Evolutionary conservation across 2,888 invertebrate genomes (phyloP), one percentile per base, ranked within the genome.

Genomic region (Baronia brevicornis): DNA sequence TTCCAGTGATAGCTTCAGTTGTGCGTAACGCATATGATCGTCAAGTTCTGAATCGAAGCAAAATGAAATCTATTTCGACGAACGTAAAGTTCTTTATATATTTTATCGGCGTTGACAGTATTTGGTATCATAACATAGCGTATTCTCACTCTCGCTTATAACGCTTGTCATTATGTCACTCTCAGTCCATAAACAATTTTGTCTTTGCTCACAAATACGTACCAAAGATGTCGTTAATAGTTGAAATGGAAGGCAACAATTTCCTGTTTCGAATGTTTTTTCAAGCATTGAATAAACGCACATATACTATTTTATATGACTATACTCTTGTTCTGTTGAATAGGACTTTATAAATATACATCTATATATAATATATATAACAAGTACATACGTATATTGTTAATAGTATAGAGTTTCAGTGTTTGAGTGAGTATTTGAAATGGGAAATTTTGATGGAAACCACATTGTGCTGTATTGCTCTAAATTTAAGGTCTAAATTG

Each of bases 191-290:
- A 53, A 54, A 55, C 59, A 59, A 57, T 52, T n/a, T n/a, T 54
- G 55, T 70, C 69, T 61, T 79, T 79, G 80, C 80, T 84, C 82
- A 84, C 80, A 79, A 80, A 71, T 51, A 63, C 66, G 68, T 79
- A 82, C 80, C 80, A 82, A 82, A 82, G 80, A 82, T 46, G 43
- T 45, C n/a, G n/a, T n/a, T n/a, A n/a, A n/a, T 51, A 46, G 45
- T 37, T 32, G 45, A 48, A 65, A 36, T 30, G 26, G 14, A 10
- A 10, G 10, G 26, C 11, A 9, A 31, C 30, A 67, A 56, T 51
- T 30, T 40, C 57, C 62, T 55, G 51, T 71, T 66, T 61, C 51
- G 48, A 51, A 51, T 59, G 60, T 67, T 60, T 54, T 45, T n/a
- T n/a, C n/a, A n/a, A n/a, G n/a, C n/a, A n/a, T n/a, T n/a, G n/a